phyloP scores from a whole-genome alignment of 2,797 vertebrate species.

The Centroberyx gerrardi region DNA sequence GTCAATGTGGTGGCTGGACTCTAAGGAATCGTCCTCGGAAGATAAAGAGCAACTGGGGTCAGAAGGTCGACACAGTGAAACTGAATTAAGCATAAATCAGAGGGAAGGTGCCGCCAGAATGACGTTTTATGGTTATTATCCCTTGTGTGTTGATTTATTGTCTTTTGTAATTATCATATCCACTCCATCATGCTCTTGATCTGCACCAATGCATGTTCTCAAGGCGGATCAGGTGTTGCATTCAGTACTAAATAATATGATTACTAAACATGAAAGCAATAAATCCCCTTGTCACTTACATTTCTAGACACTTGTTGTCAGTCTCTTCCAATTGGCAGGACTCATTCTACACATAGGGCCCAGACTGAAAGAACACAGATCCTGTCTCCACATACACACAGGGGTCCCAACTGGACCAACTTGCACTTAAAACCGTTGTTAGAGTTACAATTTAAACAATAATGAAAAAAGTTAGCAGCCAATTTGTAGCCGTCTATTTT shows the following conservation, averaged over 20 bases:
- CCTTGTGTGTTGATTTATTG: slow-evolving; percentile 11
- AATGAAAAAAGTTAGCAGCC: background rate
- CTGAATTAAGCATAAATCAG: slow-evolving; percentile 3
- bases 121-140: slow-evolving; percentile 12
- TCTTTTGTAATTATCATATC: slow-evolving; percentile 4
- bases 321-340: too few relatives aligned
- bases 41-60: slow-evolving; percentile 50
- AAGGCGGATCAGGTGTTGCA: too few relatives aligned
- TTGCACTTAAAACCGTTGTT: background rate
- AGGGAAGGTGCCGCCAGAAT: slow-evolving; percentile 3
- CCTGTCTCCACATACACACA: too few relatives aligned
- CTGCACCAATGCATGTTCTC: too few relatives aligned
- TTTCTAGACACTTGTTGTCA: too few relatives aligned
- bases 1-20: slow-evolving; percentile 42
- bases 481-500: too few relatives aligned
- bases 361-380: too few relatives aligned
- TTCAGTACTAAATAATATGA: too few relatives aligned
- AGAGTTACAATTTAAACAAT: slow-evolving; percentile 9
- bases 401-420: too few relatives aligned
- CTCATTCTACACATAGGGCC: too few relatives aligned
- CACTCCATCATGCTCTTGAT: background rate
- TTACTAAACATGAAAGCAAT: too few relatives aligned
- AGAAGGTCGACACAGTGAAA: slow-evolving; percentile 32
- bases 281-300: too few relatives aligned
- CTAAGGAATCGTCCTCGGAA: slow-evolving; percentile 25